phyloP scores from a whole-genome alignment of 2,797 vertebrate genomes.

The Myotis daubentonii region DNA sequence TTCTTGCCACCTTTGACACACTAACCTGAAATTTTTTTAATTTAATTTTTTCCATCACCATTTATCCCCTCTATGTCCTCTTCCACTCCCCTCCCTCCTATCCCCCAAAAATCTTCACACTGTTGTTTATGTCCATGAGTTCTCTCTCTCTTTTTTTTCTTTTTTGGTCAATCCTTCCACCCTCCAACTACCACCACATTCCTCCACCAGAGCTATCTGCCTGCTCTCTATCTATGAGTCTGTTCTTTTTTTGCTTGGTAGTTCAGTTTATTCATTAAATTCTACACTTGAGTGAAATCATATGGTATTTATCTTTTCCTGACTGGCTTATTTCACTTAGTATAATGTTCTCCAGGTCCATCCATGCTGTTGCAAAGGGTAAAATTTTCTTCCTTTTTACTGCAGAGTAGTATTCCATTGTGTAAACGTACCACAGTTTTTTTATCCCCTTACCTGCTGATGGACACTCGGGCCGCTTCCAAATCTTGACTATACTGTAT shows the following conservation, averaged over 20 bases:
- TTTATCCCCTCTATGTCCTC: neutral
- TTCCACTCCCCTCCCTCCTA: neutral
- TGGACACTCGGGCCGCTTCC: neutral
- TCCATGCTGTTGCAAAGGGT: neutral
- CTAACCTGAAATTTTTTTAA: constrained; percentile 32
- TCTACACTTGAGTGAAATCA: neutral
- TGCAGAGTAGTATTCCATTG: neutral
- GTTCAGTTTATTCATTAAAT: neutral
- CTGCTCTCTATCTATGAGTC: neutral
- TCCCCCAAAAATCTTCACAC: neutral
- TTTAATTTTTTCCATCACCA: neutral
- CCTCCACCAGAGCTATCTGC: neutral
- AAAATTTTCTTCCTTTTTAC: neutral
- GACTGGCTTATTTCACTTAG: neutral
- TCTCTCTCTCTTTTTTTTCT: neutral
- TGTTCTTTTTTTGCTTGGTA: neutral
- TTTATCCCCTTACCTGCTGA: neutral
- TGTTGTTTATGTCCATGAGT: neutral
- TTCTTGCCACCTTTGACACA: constrained; percentile 17
- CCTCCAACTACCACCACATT: neutral
- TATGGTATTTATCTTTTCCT: neutral
- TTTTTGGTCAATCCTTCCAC: neutral
- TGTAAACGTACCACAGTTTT: neutral
- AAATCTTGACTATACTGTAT: neutral
- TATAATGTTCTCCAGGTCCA: neutral